Evolutionary conservation across 2,113 vertebrate genomes (phyloP), one percentile per base, ranked within the genome.

Genomic region (Nicator chloris): DNA sequence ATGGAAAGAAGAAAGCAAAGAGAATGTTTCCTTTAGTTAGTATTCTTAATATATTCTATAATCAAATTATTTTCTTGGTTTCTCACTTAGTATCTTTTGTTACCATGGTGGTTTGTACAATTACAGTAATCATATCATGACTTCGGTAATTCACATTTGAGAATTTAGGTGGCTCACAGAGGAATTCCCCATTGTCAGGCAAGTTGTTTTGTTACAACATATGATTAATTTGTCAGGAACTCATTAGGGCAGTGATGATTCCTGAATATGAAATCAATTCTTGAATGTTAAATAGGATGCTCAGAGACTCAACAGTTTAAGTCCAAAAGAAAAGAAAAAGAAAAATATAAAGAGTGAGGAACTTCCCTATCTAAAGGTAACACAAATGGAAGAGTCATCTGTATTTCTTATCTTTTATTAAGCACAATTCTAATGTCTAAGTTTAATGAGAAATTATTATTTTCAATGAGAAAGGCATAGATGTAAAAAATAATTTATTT

Each of bases 271-370:
- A 71, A 83, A 86, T 86, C 23, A 49, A 4, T 77, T 93, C 15
- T 24, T 64, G 23, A 72, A 37, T 75, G 19, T 84, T 88, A 71
- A 83, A 39, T 63, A 84, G 60, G 53, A 63, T 72, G 10, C 54
- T 13, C 15, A 70, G 33, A 84, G 27, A 57, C 24, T 86, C 14
- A 81, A 22, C 28, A 49, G 17, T 81, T 70, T 54, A 61, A 91
- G 23, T 86, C 20, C 12, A 71, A 76, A 86, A 50, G 5, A n/a
- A 53, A 63, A 78, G 28, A 19, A 39, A 77, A 54, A 31, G 6
- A 30, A 6, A 15, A 53, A n/a, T n/a, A 45, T 18, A 63, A 9
- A 4, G 15, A 7, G 10, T 0, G 0, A 31, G 13, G 4, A 54
- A 19, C 10, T 37, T 88, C 15, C 19, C 10, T 66, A 9, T 73